A percentile compares a stretch with the other conserved stretches of the same genome.
phyloP scores from a whole-genome alignment of 2,797 vertebrate species.

The Rhinophrynus dorsalis region DNA sequence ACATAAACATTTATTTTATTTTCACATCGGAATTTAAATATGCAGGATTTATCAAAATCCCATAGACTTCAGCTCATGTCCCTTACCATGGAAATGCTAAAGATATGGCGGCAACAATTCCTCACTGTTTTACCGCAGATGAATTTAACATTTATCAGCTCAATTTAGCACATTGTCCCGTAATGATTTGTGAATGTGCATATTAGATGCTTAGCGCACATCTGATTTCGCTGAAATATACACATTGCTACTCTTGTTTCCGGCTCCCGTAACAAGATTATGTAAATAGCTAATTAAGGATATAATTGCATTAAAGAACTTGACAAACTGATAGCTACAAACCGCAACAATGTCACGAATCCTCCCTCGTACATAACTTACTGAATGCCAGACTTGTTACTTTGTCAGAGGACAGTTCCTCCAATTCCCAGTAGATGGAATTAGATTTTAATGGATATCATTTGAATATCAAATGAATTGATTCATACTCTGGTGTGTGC shows the following conservation, averaged over 20 bases:
- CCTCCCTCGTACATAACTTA: slow-evolving; percentile 12
- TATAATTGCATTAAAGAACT: slow-evolving; percentile 45
- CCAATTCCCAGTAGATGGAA: slow-evolving; percentile 29
- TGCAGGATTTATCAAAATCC: too few relatives aligned
- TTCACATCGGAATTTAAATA: too few relatives aligned
- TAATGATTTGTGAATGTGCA: not conserved
- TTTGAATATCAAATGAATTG: slow-evolving; percentile 42
- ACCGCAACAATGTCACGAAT: slow-evolving; percentile 34
- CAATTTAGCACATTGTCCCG: not conserved
- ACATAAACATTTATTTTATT: too few relatives aligned
- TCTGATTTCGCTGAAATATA: slow-evolving; percentile 6
- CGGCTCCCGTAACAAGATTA: slow-evolving; percentile 25
- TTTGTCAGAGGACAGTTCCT: slow-evolving; percentile 15
- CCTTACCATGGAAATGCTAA: too few relatives aligned
- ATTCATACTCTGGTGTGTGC: slow-evolving; percentile 28
- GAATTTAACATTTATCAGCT: not conserved
- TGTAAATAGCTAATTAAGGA: slow-evolving; percentile 46
- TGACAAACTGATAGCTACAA: slow-evolving; percentile 38
- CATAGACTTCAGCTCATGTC: too few relatives aligned
- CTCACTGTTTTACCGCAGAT: too few relatives aligned
- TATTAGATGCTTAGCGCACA: slow-evolving; percentile 19
- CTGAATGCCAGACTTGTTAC: slow-evolving; percentile 9
- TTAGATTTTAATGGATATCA: slow-evolving; percentile 42
- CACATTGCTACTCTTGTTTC: slow-evolving; percentile 10
- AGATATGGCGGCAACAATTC: too few relatives aligned